A percentile compares a stretch with the other conserved stretches of the same genome.
Conservation (phyloP, 2,888 invertebrate genomes). For the Amiota minor region DNA sequence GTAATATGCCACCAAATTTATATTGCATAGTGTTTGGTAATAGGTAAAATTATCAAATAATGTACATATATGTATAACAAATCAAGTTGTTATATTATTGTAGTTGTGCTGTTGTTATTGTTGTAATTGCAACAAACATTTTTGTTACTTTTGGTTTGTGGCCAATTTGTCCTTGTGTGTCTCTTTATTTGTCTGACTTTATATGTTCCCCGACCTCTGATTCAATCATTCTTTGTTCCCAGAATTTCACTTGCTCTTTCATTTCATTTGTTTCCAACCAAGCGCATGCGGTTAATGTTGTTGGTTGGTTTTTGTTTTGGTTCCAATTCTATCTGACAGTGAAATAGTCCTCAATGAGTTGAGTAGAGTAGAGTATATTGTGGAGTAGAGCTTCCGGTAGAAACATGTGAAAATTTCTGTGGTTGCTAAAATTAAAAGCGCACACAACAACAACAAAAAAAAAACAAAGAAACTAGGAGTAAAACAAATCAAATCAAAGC, state of each 20-base stretch:
- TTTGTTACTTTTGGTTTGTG: constrained; percentile 63
- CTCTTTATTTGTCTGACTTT: too few relatives aligned
- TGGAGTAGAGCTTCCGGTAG: constrained; percentile 31
- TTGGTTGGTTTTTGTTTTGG: not conserved
- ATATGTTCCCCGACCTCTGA: too few relatives aligned
- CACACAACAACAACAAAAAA: not conserved
- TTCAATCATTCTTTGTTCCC: too few relatives aligned
- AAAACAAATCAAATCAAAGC: not conserved
- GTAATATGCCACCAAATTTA: too few relatives aligned
- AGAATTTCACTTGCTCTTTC: too few relatives aligned
- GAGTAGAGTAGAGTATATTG: too few relatives aligned
- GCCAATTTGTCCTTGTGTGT: constrained; percentile 52
- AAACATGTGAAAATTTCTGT: constrained; percentile 62
- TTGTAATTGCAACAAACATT: constrained; percentile 48
- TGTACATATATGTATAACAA: not conserved
- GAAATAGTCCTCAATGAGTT: too few relatives aligned
- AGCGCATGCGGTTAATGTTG: constrained; percentile 10
- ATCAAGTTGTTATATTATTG: constrained; percentile 34
- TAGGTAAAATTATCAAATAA: too few relatives aligned
- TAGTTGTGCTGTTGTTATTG: constrained; percentile 30
- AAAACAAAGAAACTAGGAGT: not conserved
- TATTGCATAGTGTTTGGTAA: too few relatives aligned
- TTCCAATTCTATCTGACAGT: not conserved
- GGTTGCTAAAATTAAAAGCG: constrained; percentile 54
- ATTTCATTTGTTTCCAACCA: too few relatives aligned